Conservation (phyloP, 2,113 vertebrate genomes). For the Danio rerio region GRCz12tu NC_133185.1:47923001-47923500, state of each 20-base stretch:
- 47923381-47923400: constrained; percentile 31
- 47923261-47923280: neutral
- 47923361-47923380: too few relatives aligned
- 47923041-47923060: too few relatives aligned
- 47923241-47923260: neutral
- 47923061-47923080: too few relatives aligned
- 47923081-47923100: too few relatives aligned
- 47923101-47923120: too few relatives aligned
- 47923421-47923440: constrained; percentile 90
- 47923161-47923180: too few relatives aligned
- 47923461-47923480: constrained; percentile 82
- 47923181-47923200: too few relatives aligned
- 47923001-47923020: too few relatives aligned
- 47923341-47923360: too few relatives aligned
- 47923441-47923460: constrained; percentile 86
- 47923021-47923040: too few relatives aligned
- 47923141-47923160: too few relatives aligned
- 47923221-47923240: neutral
- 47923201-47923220: neutral
- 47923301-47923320: neutral
- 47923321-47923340: neutral
- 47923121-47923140: too few relatives aligned
- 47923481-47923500: constrained; percentile 87
- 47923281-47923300: neutral
- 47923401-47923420: constrained; percentile 81